A percentile compares a stretch with the other conserved stretches of the same genome.
phyloP scores from a whole-genome alignment of 2,797 vertebrate genomes.

The Anguilla pacifica region DNA sequence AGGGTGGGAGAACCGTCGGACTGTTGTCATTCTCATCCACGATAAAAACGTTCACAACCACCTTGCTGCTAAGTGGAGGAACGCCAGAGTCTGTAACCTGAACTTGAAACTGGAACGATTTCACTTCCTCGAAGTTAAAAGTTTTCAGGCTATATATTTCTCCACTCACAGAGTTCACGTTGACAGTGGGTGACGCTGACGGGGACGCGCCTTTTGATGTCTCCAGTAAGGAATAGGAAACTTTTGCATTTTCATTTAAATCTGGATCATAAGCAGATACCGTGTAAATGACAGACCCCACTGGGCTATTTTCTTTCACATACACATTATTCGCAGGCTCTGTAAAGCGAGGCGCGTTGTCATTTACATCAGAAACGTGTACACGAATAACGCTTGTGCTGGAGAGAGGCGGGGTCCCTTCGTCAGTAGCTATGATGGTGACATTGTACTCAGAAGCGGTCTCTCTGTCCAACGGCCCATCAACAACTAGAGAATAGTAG shows the following conservation, averaged over 20 bases:
- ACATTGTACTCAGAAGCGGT: conserved; percentile 10
- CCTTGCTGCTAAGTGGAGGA: conserved; percentile 77
- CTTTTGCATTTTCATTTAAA: conserved; percentile 70
- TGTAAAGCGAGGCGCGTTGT: conserved; percentile 60
- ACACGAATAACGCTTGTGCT: conserved; percentile 48
- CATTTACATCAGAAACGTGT: conserved; percentile 65
- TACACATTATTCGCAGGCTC: conserved; percentile 53
- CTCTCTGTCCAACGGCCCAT: conserved; percentile 3
- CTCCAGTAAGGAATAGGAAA: conserved; percentile 75
- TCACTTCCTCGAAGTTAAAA: conserved; percentile 82
- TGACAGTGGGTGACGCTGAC: conserved; percentile 66
- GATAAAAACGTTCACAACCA: conserved; percentile 74
- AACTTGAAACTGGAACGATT: conserved; percentile 79
- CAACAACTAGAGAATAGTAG: not conserved
- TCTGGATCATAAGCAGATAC: conserved; percentile 59
- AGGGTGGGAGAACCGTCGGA: conserved; percentile 58
- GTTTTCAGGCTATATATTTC: conserved; percentile 77
- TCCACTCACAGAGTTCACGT: conserved; percentile 78
- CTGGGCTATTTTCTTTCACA: conserved; percentile 64
- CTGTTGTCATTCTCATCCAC: conserved; percentile 63
- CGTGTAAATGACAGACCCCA: conserved; percentile 50
- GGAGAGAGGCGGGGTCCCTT: not conserved
- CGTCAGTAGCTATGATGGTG: not conserved
- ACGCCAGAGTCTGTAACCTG: conserved; percentile 79
- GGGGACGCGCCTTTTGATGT: conserved; percentile 64